Base-by-base conservation (phyloP, 2,888 invertebrate genomes). In the Aradus depressus region DNA sequence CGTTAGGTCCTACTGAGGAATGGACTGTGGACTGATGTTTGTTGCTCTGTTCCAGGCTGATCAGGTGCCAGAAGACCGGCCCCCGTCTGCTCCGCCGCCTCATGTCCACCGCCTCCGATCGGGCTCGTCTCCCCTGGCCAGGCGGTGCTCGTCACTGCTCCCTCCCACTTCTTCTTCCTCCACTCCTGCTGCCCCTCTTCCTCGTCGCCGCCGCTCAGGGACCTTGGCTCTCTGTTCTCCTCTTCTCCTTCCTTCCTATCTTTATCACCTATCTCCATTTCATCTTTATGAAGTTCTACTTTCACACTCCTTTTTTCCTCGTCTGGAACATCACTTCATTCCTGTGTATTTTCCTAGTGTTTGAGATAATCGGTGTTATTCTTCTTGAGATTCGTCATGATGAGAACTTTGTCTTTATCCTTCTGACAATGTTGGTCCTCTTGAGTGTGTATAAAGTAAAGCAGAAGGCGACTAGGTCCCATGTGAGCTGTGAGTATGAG, bases 271-370 rank as follows among this genome's bases (percentile, higher is more conserved):
- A 56, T 28, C 34, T 52, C 16, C 60, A 61, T 52, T 56, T 50
- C 25, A 51, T 59, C 16, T 58, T 60, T 44, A 47, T 59, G 47
- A 59, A 57, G 25, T 54, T 55, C 22, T 58, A 60, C 44, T 63
- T 66, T 3, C 73, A 77, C 53, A 81, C 85, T 2, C 78, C 79
- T 62, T 86, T 88, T 66, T 86, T 86, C 65, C 73, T 77, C 54
- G 75, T 80, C 58, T 87, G 87, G 86, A 75, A 80, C 1, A 63
- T 82, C 35, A 77, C 79, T 38, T 84, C 86, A 8, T 72, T 78
- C 3, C 60, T 79, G 3, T 74, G 75, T 60, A 68, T 86, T 64
- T 76, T 80, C 62, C 59, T 80, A 19, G 72, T 86, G 18, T 86
- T 84, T 68, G 81, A 87, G 65, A 65, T 76, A 50, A 70, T 71